A percentile compares a stretch with the other conserved stretches of the same genome.
Conservation (phyloP, 2,888 invertebrate species). For the Pyrgus malvae region DNA sequence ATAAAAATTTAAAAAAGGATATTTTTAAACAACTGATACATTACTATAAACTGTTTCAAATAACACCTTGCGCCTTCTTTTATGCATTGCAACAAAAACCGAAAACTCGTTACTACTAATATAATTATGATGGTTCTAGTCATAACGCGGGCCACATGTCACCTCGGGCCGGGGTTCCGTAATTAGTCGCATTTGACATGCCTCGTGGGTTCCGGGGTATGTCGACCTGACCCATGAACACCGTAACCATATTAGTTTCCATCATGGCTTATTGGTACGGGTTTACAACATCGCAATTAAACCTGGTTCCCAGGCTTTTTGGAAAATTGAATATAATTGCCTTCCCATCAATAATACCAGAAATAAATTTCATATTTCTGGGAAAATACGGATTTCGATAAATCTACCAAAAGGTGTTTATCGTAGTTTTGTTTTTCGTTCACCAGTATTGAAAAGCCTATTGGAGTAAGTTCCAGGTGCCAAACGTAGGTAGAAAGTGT, state of each 20-base stretch:
- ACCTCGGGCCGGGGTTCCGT: conserved; percentile 50
- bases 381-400: background rate
- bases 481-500: too few relatives aligned
- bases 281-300: conserved; percentile 25
- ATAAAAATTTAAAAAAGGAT: too few relatives aligned
- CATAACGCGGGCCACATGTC: conserved; percentile 61
- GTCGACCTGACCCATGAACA: conserved; percentile 27
- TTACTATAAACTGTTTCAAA: too few relatives aligned
- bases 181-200: conserved; percentile 72
- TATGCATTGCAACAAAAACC: too few relatives aligned
- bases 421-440: too few relatives aligned
- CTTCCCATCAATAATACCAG: conserved; percentile 3
- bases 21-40: too few relatives aligned
- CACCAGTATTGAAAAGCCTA: too few relatives aligned
- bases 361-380: too few relatives aligned
- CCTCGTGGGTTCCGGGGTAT: conserved; percentile 58
- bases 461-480: too few relatives aligned
- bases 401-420: too few relatives aligned
- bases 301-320: conserved; percentile 18
- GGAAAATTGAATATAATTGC: conserved; percentile 11
- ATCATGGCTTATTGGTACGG: conserved; percentile 18
- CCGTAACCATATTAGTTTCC: conserved; percentile 31
- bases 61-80: too few relatives aligned
- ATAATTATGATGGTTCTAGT: conserved; percentile 26
- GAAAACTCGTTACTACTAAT: background rate